Evolutionary conservation across 2,113 vertebrate species (phyloP), one percentile per base, ranked within the genome.

Genomic region (Sceloporus undulatus): DNA sequence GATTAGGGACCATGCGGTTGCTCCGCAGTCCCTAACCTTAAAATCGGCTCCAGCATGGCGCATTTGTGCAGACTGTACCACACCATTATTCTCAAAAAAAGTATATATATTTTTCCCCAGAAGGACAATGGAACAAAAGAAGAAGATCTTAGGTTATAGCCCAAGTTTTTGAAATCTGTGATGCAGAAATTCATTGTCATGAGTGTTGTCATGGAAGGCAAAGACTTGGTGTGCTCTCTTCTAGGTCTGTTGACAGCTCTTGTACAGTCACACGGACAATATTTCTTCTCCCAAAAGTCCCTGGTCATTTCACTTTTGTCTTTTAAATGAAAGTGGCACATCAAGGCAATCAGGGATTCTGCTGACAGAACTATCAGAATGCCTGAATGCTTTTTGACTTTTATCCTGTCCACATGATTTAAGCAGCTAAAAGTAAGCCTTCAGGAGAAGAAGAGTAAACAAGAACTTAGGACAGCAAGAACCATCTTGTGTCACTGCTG

Each of bases 291-390:
- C 29, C 18, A 1, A 62, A 76, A 76, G 59, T 25, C 42, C 77
- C 91, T 10, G 3, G 3, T 77, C 88, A 83, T 84, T 86, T 70
- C 29, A 5, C 62, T 23, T 11, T 76, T 85, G 48, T 86, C 78
- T 59, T 89, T 93, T 87, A 85, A 91, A 76, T 9, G 38, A 56
- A 87, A 18, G 42, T 91, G 90, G 29, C 54, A 83, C 70, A 79
- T 5, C 9, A 79, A 18, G 70, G 9, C 75, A 40, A 9, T 16
- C 0, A 74, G 34, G 65, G 68, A 79, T 62, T 62, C 18, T 62
- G 59, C 59, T 73, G 54, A 8, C 27, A 86, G 54, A 89, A 79
- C 18, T 78, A 40, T 48, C 82, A 25, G 76, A 59, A 25, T 71
- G 93, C 48, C 79, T 90, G 83, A 79, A 83, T 62, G 85, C 78